phyloP scores from a whole-genome alignment of 2,888 invertebrate genomes.

The Leucophenga maculata region DNA sequence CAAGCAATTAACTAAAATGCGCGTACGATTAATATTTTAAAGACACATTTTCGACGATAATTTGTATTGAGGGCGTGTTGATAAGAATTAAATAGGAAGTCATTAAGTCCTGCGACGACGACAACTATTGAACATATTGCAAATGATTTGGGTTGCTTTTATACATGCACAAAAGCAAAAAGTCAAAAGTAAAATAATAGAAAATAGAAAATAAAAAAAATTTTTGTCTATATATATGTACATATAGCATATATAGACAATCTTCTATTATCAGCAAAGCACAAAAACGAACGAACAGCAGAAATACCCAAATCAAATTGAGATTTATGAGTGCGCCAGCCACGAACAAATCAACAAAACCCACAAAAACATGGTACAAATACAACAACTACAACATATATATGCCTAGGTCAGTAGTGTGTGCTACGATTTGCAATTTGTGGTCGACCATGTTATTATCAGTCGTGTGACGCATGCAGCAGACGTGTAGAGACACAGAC shows the following conservation, averaged over 20 bases:
- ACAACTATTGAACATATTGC: background rate
- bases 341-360: background rate
- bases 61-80: background rate
- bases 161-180: background rate
- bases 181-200: background rate
- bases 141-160: conserved; percentile 45
- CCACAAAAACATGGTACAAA: background rate
- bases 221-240: background rate
- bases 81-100: background rate
- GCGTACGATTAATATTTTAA: conserved; percentile 9
- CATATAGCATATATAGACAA: conserved; percentile 38
- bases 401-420: conserved; percentile 12
- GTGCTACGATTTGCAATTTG: too few species aligned
- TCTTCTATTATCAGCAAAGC: background rate
- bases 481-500: too few species aligned
- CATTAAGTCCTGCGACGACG: background rate
- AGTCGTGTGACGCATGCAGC: too few species aligned
- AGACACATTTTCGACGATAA: background rate
- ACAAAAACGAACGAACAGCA: conserved; percentile 19
- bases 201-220: too few species aligned
- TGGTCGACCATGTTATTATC: background rate
- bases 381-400: conserved; percentile 40
- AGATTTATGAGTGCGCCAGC: conserved; percentile 58
- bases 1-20: background rate
- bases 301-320: conserved; percentile 61